phyloP scores from a whole-genome alignment of 1,140 invertebrate species.

The Drosophila chauvacae region DNA sequence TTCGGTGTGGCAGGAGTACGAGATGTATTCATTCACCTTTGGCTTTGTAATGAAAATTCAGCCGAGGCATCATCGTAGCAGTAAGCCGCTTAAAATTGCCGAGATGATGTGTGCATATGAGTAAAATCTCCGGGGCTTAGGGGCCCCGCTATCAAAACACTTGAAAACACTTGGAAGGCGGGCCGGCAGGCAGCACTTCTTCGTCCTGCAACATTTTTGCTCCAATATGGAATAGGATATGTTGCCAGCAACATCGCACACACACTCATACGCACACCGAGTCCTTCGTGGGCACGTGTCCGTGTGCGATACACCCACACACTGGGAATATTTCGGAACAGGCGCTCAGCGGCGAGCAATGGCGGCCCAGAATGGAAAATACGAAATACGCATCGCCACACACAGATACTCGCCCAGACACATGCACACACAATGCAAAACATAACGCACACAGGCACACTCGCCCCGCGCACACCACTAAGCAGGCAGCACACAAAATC shows the following conservation, averaged over 20 bases:
- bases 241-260: slow-evolving; percentile 60
- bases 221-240: slow-evolving; percentile 36
- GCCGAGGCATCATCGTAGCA: slow-evolving; percentile 31
- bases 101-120: slow-evolving; percentile 44
- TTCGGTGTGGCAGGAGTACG: not conserved
- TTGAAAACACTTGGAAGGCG: slow-evolving; percentile 33
- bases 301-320: slow-evolving; percentile 76
- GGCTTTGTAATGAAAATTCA: slow-evolving; percentile 77
- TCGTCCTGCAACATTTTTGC: slow-evolving; percentile 31
- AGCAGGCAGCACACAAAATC: slow-evolving; percentile 61
- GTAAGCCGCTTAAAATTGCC: slow-evolving; percentile 77
- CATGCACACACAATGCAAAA: slow-evolving; percentile 22
- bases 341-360: slow-evolving; percentile 57
- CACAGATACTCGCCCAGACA: slow-evolving; percentile 31
- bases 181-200: slow-evolving; percentile 1
- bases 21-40: slow-evolving; percentile 66
- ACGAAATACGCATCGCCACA: slow-evolving; percentile 50
- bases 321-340: slow-evolving; percentile 65
- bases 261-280: not conserved
- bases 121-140: slow-evolving; percentile 41
- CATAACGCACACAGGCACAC: slow-evolving; percentile 20
- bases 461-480: slow-evolving; percentile 6
- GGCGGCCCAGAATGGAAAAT: slow-evolving; percentile 16
- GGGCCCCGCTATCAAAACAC: slow-evolving; percentile 54
- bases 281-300: slow-evolving; percentile 29